Percentiles rank a stretch among this genome's conserved stretches.
These are phyloP conservation scores for Micrastur ruficollis DNA, from an alignment of 2,797 vertebrate genomes.

Conservation along the genomic window DNA sequence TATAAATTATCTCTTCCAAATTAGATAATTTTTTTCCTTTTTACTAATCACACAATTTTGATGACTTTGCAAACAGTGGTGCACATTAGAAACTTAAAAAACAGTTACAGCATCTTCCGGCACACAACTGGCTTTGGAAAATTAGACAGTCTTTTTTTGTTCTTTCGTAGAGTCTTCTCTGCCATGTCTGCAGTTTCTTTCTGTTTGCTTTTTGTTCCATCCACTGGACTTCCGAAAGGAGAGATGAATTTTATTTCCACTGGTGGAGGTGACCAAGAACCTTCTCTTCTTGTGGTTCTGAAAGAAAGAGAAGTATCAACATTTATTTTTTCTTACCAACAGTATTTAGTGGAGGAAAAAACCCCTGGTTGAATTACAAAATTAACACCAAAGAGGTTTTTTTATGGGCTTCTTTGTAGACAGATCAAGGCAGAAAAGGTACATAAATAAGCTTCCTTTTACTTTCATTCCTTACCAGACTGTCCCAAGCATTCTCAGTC, in stretches of 20 bases:
- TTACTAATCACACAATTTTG: conserved; percentile 73
- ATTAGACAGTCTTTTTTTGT: conserved; percentile 81
- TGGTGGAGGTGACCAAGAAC: conserved; percentile 76
- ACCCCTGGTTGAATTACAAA: accelerated
- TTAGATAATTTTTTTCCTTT: conserved; percentile 69
- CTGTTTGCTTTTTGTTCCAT: conserved; percentile 56
- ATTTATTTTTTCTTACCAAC: neutral
- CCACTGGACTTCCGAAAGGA: conserved; percentile 83
- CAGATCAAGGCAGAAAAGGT: neutral
- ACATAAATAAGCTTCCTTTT: neutral
- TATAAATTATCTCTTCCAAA: conserved; percentile 86
- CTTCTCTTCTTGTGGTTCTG: conserved; percentile 76
- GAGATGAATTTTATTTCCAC: conserved; percentile 86
- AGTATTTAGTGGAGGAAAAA: neutral
- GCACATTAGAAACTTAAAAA: conserved; percentile 72
- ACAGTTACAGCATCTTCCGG: conserved; percentile 87
- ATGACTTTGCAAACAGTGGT: conserved; percentile 75
- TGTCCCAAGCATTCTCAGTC: neutral
- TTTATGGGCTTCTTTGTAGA: neutral
- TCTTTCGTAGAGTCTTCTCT: conserved; percentile 75
- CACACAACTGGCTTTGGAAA: conserved; percentile 89
- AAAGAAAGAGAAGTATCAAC: neutral
- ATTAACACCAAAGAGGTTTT: neutral
- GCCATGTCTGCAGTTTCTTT: conserved; percentile 65
- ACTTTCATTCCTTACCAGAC: neutral